Base-by-base conservation (phyloP, 2,797 vertebrate species). In the Macrochelys suwanniensis region DNA sequence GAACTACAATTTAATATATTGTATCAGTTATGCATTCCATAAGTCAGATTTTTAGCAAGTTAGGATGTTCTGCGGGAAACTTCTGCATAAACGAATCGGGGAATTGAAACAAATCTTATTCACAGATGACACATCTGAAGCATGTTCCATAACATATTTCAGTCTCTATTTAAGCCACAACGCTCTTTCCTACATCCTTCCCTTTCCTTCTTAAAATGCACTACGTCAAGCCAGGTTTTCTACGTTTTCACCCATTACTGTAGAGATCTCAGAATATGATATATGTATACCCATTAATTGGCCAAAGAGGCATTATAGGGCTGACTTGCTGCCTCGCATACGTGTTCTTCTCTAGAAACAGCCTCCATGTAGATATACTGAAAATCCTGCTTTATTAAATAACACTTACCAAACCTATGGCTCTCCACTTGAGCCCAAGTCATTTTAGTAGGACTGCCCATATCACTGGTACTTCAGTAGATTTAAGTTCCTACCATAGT, bases 301-400 rank as follows among this genome's bases (percentile, higher is more conserved):
- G 13, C 26, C 45, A 65, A 80, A n/a, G 61, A 87, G 47, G 10
- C 47, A 25, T 16, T 37, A 9, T 83, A 45, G 16, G 23, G 65
- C 25, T 90, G 17, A 15, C 7, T 80, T 95, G 79, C 23, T 80
- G 84, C 85, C 19, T 54, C 91, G 4, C 56, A 8, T 81, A 26
- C 0, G 0, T 85, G 37, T 78, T 33, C 11, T 28, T 0, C 28
- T 10, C 81, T 49, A 31, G 11, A 0, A 77, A 47, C 26, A 26
- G 26, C 15, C 47, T 49, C 25, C 26, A 16, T 49, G n/a, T 56
- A 31, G 31, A 65, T 5, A 1, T 5, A 5, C 57, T 85, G 5
- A 56, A 11, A 80, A 76, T 11, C 4, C 0, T 71, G 11, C 12
- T 80, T 80, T 59, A 42, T 89, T 47, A 61, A 85, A 71, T 25